Percentiles rank a stretch among this genome's conserved stretches.
phyloP scores from a whole-genome alignment of 1,140 invertebrate species.

The Cotesia typhae region DNA sequence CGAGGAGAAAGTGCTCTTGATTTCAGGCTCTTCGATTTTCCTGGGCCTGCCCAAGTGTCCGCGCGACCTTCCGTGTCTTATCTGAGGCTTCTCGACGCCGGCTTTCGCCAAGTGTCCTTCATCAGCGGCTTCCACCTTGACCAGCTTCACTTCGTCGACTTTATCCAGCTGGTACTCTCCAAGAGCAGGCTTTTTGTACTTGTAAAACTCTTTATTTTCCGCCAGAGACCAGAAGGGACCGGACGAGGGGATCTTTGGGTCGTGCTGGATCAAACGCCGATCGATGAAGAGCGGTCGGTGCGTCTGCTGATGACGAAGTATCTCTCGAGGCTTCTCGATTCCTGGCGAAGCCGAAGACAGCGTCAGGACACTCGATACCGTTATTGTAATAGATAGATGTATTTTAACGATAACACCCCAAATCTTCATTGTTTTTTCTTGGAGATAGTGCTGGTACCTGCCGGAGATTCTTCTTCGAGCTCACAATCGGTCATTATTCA shows the following conservation, averaged over 20 bases:
- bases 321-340: conserved; percentile 49
- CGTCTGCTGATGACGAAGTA: conserved; percentile 55
- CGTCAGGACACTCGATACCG: conserved; percentile 26
- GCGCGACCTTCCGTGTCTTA: conserved; percentile 58
- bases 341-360: conserved; percentile 35
- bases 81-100: conserved; percentile 50
- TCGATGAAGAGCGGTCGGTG: conserved; percentile 57
- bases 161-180: not conserved
- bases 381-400: conserved; percentile 10
- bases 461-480: too few relatives aligned
- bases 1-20: not conserved
- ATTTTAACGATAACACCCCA: not conserved
- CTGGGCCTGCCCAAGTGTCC: conserved; percentile 48
- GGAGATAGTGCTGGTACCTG: too few relatives aligned
- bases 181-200: too few relatives aligned
- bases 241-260: not conserved
- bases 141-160: not conserved
- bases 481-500: too few relatives aligned
- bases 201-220: not conserved
- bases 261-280: conserved; percentile 39
- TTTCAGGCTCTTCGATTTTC: conserved; percentile 37
- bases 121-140: not conserved
- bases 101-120: not conserved
- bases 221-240: not conserved
- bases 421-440: not conserved